These are phyloP conservation scores for Chaetodon trifascialis DNA, from an alignment of 2,113 vertebrate species.

Conservation along the genomic window DNA sequence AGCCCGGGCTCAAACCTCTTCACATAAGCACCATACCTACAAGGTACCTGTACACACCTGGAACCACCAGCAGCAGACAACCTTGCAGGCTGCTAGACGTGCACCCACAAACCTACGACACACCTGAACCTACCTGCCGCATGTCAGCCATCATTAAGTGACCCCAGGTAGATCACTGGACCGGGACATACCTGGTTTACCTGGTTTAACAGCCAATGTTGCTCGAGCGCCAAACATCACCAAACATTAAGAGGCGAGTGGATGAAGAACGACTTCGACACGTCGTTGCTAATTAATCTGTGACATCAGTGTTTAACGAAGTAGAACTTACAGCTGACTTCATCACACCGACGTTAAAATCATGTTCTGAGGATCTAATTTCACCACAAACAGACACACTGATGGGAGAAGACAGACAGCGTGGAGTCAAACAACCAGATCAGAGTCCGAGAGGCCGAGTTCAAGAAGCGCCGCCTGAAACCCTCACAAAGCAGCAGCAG, in stretches of 20 bases:
- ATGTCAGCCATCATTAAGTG: background rate
- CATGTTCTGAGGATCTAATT: too few species aligned
- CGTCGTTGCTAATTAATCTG: too few species aligned
- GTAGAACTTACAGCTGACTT: too few species aligned
- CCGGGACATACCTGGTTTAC: background rate
- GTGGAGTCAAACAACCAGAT: background rate
- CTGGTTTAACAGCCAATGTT: background rate
- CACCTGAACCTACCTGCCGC: background rate
- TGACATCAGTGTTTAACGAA: too few species aligned
- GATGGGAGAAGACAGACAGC: too few species aligned
- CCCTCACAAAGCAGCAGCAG: background rate
- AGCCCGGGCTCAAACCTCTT: too few species aligned
- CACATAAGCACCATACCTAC: too few species aligned
- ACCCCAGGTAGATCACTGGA: constrained; percentile 25
- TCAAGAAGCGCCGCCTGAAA: background rate
- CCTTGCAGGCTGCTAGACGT: too few species aligned
- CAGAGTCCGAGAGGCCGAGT: background rate
- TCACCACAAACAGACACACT: too few species aligned
- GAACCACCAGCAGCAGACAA: too few species aligned
- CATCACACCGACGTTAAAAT: too few species aligned
- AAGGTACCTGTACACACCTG: background rate
- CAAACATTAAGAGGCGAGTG: background rate
- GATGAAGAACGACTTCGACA: background rate
- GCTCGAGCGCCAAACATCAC: background rate
- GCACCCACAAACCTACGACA: background rate